Conservation (phyloP, 2,888 invertebrate species). For the Coleophora deauratella region DNA sequence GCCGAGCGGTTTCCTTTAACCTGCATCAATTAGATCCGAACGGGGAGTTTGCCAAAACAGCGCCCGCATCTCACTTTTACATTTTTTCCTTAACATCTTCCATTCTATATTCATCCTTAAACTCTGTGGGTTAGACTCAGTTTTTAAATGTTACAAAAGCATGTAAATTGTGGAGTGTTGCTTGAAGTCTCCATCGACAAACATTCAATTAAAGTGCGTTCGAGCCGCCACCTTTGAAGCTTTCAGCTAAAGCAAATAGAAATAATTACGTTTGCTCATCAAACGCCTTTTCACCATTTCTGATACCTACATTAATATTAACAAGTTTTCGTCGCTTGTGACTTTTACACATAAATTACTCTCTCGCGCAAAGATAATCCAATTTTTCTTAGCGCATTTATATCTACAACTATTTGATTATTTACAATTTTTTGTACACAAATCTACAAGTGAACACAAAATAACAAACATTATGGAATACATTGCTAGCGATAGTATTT, state of each 20-base stretch:
- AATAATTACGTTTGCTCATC: slow-evolving; percentile 23
- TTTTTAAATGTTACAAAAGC: slow-evolving; percentile 18
- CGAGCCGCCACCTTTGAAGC: slow-evolving; percentile 22
- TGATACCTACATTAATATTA: not conserved
- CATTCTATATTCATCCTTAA: slow-evolving; percentile 13
- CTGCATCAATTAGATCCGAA: slow-evolving; percentile 12
- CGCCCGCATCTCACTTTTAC: slow-evolving; percentile 12
- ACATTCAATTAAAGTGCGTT: slow-evolving; percentile 33
- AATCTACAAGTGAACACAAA: too few species aligned
- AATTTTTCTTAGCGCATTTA: too few species aligned
- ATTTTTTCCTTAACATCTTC: slow-evolving; percentile 10
- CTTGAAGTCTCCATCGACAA: slow-evolving; percentile 23
- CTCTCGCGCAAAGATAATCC: too few species aligned
- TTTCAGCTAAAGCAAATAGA: slow-evolving; percentile 21
- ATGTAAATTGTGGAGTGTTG: slow-evolving; percentile 17
- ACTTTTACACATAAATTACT: too few species aligned
- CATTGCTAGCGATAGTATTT: too few species aligned
- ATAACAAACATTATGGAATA: too few species aligned
- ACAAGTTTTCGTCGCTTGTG: too few species aligned
- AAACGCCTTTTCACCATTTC: slow-evolving; percentile 11
- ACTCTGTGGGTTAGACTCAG: slow-evolving; percentile 13
- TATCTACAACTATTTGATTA: too few species aligned
- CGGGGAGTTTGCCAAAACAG: slow-evolving; percentile 9
- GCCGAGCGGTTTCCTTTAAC: slow-evolving; percentile 9
- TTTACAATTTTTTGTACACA: too few species aligned